Evolutionary conservation across 2,113 vertebrate species (phyloP).

Genomic region (Macquaria australasica): DNA sequence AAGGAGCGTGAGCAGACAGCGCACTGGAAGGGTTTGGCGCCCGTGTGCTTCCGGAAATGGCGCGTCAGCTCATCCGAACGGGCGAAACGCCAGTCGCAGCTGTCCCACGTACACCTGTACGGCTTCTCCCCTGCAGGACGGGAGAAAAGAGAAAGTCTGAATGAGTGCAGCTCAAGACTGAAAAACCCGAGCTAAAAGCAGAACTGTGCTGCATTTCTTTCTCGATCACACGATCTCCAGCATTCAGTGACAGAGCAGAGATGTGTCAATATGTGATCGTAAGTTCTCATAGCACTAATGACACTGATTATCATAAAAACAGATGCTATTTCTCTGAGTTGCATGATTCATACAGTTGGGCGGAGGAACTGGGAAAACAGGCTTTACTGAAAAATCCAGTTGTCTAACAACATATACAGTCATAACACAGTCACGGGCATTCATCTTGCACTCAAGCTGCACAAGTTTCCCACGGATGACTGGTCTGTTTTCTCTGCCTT

Average conservation of each 20-base stretch:
- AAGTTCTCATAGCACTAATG: not conserved
- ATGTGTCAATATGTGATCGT: not conserved
- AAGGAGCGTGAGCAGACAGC: constrained; percentile 97
- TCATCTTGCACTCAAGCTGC: constrained; percentile 29
- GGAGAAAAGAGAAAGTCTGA: not conserved
- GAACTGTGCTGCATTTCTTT: not conserved
- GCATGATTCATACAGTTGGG: constrained; percentile 60
- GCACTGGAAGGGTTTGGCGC: constrained; percentile 98
- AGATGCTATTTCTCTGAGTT: constrained; percentile 14
- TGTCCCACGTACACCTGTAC: constrained; percentile 97
- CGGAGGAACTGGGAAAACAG: constrained; percentile 69
- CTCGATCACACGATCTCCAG: not conserved
- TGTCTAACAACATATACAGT: constrained; percentile 37
- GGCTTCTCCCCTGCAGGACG: constrained; percentile 94
- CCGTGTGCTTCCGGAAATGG: constrained; percentile 98
- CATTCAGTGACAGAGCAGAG: not conserved
- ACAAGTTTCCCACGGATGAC: constrained; percentile 64
- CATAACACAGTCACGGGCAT: constrained; percentile 57
- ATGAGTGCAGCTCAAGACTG: not conserved
- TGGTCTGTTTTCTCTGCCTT: constrained; percentile 19
- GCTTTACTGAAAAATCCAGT: constrained; percentile 58
- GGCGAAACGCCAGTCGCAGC: constrained; percentile 98
- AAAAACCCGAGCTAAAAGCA: not conserved
- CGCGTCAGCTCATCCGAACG: constrained; percentile 97
- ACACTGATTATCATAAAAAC: constrained; percentile 17